Conservation (phyloP, 2,797 vertebrate genomes). For the Pteronotus mesoamericanus region DNA sequence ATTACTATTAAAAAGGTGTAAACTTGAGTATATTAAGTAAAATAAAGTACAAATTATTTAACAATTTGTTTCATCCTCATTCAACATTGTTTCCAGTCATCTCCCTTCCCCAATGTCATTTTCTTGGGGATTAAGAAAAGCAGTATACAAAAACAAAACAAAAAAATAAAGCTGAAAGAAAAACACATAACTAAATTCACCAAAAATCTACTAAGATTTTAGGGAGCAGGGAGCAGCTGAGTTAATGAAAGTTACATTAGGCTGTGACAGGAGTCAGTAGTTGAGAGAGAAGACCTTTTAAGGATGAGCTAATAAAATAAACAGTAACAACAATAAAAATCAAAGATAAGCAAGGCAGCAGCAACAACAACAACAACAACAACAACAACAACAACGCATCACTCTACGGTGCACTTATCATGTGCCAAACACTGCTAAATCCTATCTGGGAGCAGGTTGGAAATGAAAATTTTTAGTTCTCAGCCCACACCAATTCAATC, state of each 20-base stretch:
- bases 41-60: too few species aligned
- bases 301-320: background rate
- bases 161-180: background rate
- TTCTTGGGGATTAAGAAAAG: background rate
- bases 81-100: background rate
- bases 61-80: background rate
- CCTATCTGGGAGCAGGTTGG: background rate
- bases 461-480: background rate
- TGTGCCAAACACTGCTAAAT: background rate
- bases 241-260: background rate
- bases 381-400: background rate
- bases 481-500: background rate
- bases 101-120: background rate
- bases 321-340: background rate
- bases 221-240: background rate
- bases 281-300: background rate
- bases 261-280: background rate
- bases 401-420: background rate
- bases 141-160: background rate
- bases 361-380: background rate
- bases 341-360: background rate
- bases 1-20: background rate
- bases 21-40: background rate
- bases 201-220: background rate
- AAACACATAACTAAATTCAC: background rate